Evolutionary conservation across 1,140 invertebrate genomes (phyloP).

Genomic region (Hestina assimilis): DNA sequence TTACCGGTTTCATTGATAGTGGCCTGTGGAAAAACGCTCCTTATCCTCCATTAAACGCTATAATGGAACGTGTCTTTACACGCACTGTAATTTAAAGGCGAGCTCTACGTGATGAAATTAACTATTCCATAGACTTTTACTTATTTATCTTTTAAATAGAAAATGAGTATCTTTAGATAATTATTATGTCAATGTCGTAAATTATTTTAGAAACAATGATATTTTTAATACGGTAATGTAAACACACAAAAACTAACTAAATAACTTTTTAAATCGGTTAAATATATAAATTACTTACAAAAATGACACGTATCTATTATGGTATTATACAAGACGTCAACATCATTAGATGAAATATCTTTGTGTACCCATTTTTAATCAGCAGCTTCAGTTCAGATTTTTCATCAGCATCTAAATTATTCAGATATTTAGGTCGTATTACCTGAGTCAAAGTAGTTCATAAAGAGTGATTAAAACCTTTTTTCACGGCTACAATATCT

Average conservation of each 20-base stretch:
- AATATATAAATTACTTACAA: too few relatives aligned
- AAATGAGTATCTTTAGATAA: too few relatives aligned
- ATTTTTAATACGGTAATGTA: too few relatives aligned
- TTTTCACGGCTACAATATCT: constrained; percentile 17
- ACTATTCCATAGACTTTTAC: constrained; percentile 11
- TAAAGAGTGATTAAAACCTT: constrained; percentile 22
- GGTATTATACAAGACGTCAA: too few relatives aligned
- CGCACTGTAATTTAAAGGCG: constrained; percentile 44
- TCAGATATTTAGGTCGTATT: constrained; percentile 8
- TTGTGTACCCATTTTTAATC: too few relatives aligned
- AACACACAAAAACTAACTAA: too few relatives aligned
- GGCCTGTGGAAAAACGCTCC: constrained; percentile 25
- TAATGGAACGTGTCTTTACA: constrained; percentile 51
- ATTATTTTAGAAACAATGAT: too few relatives aligned
- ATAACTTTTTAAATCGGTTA: too few relatives aligned
- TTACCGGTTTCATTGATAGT: constrained; percentile 12
- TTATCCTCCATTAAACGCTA: constrained; percentile 53
- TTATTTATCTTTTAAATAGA: background rate
- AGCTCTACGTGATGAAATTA: constrained; percentile 29
- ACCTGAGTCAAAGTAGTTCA: constrained; percentile 23
- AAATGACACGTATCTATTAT: too few relatives aligned
- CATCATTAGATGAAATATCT: too few relatives aligned
- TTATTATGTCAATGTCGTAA: too few relatives aligned
- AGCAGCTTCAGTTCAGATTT: too few relatives aligned
- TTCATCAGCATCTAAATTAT: background rate